Conservation (phyloP, 2,888 invertebrate species). For the Leptinotarsa tumamoca region DNA sequence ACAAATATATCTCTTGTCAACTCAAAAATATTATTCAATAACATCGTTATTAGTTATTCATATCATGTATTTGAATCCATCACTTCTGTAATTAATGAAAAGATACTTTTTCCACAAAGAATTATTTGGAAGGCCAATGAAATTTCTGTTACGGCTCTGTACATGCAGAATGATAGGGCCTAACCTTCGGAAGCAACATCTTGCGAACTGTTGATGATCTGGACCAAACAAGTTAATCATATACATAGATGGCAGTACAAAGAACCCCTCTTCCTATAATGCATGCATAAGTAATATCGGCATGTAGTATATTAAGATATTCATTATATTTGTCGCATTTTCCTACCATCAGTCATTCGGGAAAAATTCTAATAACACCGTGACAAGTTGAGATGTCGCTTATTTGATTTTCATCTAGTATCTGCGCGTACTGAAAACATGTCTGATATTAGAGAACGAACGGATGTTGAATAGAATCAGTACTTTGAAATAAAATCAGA, state of each 20-base stretch:
- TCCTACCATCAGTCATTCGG: slow-evolving; percentile 21
- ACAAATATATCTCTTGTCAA: too few species aligned
- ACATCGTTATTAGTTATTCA: too few species aligned
- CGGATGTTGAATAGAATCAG: neutral
- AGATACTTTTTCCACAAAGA: neutral
- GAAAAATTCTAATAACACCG: slow-evolving; percentile 29
- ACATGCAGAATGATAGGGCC: slow-evolving; percentile 15
- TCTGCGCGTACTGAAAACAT: neutral
- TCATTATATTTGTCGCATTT: slow-evolving; percentile 40
- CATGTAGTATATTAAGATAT: slow-evolving; percentile 45
- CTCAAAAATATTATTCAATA: too few species aligned
- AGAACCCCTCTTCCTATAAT: slow-evolving; percentile 50
- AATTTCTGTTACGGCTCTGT: slow-evolving; percentile 26
- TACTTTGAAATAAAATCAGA: neutral
- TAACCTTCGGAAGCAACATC: slow-evolving; percentile 42
- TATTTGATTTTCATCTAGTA: slow-evolving; percentile 12
- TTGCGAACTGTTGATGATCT: slow-evolving; percentile 53
- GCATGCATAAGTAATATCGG: slow-evolving; percentile 48
- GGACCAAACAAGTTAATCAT: slow-evolving; percentile 57
- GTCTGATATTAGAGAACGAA: neutral
- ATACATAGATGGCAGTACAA: slow-evolving; percentile 52
- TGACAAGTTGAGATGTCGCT: slow-evolving; percentile 27
- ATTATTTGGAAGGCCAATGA: neutral
- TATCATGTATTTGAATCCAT: too few species aligned
- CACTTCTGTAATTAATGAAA: too few species aligned